Evolutionary conservation across 92 coral and sea anemone species (phyloP), one percentile per base, ranked within the genome.

Genomic region (Hydrozoanthus gracilis): DNA sequence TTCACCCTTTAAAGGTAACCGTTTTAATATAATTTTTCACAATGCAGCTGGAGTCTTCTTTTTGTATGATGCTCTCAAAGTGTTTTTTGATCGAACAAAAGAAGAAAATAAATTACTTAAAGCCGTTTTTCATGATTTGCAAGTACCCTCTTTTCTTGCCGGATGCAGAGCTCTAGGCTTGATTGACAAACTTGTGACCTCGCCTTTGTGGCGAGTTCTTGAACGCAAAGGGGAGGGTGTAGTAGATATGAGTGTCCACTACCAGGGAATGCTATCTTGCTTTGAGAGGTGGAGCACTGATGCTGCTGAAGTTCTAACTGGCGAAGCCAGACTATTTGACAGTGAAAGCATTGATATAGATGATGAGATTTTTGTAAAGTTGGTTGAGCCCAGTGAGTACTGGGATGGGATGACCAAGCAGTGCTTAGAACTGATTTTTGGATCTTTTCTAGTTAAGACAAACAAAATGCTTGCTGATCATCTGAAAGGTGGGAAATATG

Each of bases 1-100:
- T 66, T 8, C 87, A 4, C 78, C 87, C 1, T 83, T 70, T 39
- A 83, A 69, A 70, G 64, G 87, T 5, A 83, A 83, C 65, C 51
- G 78, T 6, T 83, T 70, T 14, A 70, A 83, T 54, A 10, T 83
- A 16, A 0, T 72, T 72, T 84, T 84, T 16, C 88, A 84, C 46
- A 84, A 84, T 55, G 71, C 10, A 7, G 88, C 88, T 84, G 79
- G 82, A 3, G 72, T 84, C 50, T 84, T 56, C 58, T 84, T 84
- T 54, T 39, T 84, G 27, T 84, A 84, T 73, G 88, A 84, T 72
- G 88, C 88, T 18, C 17, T 84, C 17, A 84, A 71, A 39, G 77
- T 83, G 5, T 69, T 79, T 51, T 83, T 83, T 20, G 87, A 83
- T 13, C 7, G 69, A 5, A 2, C 27, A 35, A 83, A 83, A 16